Conservation (phyloP, 1,140 invertebrate species). For the Heliconius hewitsoni region DNA sequence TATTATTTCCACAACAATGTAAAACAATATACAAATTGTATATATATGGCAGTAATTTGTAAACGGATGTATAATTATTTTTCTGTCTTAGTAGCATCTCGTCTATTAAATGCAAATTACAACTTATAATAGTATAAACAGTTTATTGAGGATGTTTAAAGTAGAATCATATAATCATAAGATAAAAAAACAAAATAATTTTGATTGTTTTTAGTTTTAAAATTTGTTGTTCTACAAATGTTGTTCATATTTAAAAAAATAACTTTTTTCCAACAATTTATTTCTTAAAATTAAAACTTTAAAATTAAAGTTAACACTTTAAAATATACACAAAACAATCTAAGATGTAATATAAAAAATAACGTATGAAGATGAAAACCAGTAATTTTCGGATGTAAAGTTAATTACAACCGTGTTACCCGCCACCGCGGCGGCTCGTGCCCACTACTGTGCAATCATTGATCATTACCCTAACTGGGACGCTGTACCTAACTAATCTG, state of each 20-base stretch:
- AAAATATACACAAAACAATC: slow-evolving; percentile 3
- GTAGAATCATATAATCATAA: too few relatives aligned
- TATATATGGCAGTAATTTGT: not conserved
- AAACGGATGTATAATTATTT: not conserved
- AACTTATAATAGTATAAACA: not conserved
- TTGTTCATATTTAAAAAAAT: not conserved
- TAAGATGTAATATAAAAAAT: slow-evolving; percentile 1
- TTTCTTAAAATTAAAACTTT: not conserved
- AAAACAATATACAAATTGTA: slow-evolving; percentile 15
- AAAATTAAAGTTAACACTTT: not conserved
- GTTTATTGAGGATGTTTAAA: not conserved
- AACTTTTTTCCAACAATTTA: not conserved
- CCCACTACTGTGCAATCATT: slow-evolving; percentile 21
- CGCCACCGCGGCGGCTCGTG: slow-evolving; percentile 11
- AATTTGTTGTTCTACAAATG: too few relatives aligned
- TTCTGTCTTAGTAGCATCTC: not conserved
- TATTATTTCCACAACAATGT: slow-evolving; percentile 39
- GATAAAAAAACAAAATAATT: too few relatives aligned
- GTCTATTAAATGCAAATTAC: not conserved
- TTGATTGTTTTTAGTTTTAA: not conserved
- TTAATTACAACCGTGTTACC: slow-evolving; percentile 21
- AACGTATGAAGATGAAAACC: slow-evolving; percentile 19
- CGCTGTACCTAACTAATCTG: not conserved
- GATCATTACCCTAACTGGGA: slow-evolving; percentile 14
- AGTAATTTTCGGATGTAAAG: slow-evolving; percentile 26